phyloP scores from a whole-genome alignment of 2,888 invertebrate genomes.

The Criorhina ranunculi region DNA sequence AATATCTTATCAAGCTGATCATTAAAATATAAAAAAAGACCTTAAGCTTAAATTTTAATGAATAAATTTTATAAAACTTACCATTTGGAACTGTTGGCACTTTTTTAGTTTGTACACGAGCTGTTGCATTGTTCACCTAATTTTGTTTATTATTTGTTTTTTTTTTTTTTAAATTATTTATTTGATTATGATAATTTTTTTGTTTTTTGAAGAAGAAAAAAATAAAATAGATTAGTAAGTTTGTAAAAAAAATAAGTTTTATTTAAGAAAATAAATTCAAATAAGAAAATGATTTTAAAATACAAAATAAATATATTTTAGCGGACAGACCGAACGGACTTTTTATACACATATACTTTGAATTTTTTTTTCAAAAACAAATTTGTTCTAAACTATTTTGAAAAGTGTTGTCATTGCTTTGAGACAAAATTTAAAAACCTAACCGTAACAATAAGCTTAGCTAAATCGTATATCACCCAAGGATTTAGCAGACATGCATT shows the following conservation, averaged over 20 bases:
- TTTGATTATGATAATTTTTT: constrained; percentile 42
- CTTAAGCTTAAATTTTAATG: constrained; percentile 41
- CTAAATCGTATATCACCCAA: too few relatives aligned
- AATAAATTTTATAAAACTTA: constrained; percentile 85
- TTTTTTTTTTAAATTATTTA: constrained; percentile 41
- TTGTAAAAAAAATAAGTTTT: constrained; percentile 19
- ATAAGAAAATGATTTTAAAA: constrained; percentile 10
- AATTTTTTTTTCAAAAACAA: too few relatives aligned
- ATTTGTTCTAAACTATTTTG: background rate
- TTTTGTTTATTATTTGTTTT: constrained; percentile 78
- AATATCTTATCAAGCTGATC: constrained; percentile 39
- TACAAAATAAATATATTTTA: constrained; percentile 15
- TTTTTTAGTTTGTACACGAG: constrained; percentile 98
- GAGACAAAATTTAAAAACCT: too few relatives aligned
- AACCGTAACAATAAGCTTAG: too few relatives aligned
- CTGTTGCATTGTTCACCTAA: constrained; percentile 99
- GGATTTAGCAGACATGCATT: too few relatives aligned
- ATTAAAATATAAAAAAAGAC: constrained; percentile 52
- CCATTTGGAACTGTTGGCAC: constrained; percentile 95
- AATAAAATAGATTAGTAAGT: constrained; percentile 70
- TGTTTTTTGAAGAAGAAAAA: constrained; percentile 48
- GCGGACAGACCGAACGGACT: constrained; percentile 48
- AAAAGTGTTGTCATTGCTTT: constrained; percentile 5
- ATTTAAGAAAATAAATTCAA: constrained; percentile 25
- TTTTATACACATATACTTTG: constrained; percentile 51